A percentile compares a stretch with the other conserved stretches of the same genome.
Conservation (phyloP, 1,140 invertebrate species). For the Rhynchophorus ferrugineus region DNA sequence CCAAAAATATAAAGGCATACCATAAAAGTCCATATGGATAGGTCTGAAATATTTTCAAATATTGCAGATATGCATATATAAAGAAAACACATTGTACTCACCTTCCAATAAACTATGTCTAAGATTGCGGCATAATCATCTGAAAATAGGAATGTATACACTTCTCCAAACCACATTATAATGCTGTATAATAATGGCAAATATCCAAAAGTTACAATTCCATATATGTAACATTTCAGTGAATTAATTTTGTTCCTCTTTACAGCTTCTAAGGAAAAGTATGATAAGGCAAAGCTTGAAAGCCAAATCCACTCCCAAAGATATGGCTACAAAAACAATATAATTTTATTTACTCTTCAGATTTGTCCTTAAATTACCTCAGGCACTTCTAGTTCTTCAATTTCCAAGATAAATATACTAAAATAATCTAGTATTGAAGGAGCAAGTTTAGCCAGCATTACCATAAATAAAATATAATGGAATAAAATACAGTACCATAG, state of each 20-base stretch:
- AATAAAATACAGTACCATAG: slow-evolving; percentile 89
- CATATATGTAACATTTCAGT: slow-evolving; percentile 76
- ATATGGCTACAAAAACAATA: slow-evolving; percentile 56
- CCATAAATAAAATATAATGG: slow-evolving; percentile 81
- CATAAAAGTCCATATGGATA: slow-evolving; percentile 88
- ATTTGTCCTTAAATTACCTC: slow-evolving; percentile 50
- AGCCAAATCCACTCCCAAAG: slow-evolving; percentile 96
- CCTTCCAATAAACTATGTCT: slow-evolving; percentile 9
- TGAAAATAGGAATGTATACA: slow-evolving; percentile 68
- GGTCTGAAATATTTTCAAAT: slow-evolving; percentile 53
- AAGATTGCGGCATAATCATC: slow-evolving; percentile 40
- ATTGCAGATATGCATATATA: slow-evolving; percentile 8
- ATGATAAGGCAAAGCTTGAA: slow-evolving; percentile 73
- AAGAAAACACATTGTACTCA: slow-evolving; percentile 8
- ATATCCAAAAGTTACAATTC: slow-evolving; percentile 69
- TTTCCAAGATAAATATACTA: slow-evolving; percentile 89
- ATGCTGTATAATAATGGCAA: slow-evolving; percentile 75
- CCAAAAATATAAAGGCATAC: slow-evolving; percentile 86
- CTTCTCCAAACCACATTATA: slow-evolving; percentile 74
- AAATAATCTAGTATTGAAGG: slow-evolving; percentile 85
- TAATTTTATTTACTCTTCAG: background rate
- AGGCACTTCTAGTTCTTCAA: slow-evolving; percentile 88
- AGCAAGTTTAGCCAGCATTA: slow-evolving; percentile 84
- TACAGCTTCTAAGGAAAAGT: slow-evolving; percentile 79
- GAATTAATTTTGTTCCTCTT: slow-evolving; percentile 72